phyloP scores from a whole-genome alignment of 1,140 invertebrate species.

The Andricus grossulariae region DNA sequence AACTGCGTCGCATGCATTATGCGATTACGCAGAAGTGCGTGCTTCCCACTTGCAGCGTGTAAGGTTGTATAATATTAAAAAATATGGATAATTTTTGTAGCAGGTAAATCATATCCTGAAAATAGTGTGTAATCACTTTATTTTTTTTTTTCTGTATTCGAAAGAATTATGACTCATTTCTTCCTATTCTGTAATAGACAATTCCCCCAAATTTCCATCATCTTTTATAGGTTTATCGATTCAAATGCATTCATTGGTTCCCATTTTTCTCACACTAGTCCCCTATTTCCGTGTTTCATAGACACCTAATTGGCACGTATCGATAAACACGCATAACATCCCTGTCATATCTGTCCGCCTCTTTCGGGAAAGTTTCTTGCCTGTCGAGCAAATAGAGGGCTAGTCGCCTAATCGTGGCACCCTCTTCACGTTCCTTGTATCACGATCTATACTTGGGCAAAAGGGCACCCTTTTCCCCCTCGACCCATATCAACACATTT shows the following conservation, averaged over 20 bases:
- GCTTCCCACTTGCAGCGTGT: too few relatives aligned
- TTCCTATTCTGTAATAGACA: neutral
- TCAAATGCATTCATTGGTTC: neutral
- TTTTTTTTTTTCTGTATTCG: too few relatives aligned
- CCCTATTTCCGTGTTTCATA: slow-evolving; percentile 31
- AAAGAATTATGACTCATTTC: too few relatives aligned
- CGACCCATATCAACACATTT: slow-evolving; percentile 2
- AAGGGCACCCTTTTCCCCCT: slow-evolving; percentile 18
- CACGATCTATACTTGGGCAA: slow-evolving; percentile 34
- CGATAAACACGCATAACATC: slow-evolving; percentile 47
- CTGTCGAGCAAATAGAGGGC: slow-evolving; percentile 48
- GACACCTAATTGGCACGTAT: slow-evolving; percentile 50
- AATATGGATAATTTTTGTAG: too few relatives aligned
- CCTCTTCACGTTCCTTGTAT: slow-evolving; percentile 29
- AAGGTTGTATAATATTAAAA: too few relatives aligned
- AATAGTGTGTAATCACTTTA: too few relatives aligned
- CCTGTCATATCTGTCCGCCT: slow-evolving; percentile 31
- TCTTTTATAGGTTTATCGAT: neutral
- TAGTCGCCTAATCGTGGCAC: slow-evolving; percentile 49
- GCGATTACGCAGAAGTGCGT: too few relatives aligned
- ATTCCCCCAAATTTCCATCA: neutral
- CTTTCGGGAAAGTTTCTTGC: slow-evolving; percentile 42
- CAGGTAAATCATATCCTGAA: too few relatives aligned
- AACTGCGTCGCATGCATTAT: too few relatives aligned
- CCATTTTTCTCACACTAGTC: slow-evolving; percentile 5